Conservation (phyloP, 2,888 invertebrate species). For the Lysandra coridon region DNA sequence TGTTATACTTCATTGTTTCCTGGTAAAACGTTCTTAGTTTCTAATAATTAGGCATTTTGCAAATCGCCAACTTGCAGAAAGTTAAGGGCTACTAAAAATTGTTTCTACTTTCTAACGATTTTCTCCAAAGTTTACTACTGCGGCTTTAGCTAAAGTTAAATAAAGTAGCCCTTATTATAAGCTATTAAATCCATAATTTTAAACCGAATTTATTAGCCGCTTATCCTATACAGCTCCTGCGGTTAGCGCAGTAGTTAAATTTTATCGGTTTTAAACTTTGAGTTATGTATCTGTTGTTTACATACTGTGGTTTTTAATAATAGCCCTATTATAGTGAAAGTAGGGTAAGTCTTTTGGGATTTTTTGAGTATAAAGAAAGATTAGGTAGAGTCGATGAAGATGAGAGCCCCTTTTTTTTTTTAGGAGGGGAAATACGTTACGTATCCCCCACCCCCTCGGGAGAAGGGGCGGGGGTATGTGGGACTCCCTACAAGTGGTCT, state of each 20-base stretch:
- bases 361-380: not conserved
- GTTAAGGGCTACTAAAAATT: too few species aligned
- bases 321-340: not conserved
- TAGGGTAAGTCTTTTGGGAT: not conserved
- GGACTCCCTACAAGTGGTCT: too few species aligned
- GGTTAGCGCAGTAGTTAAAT: not conserved
- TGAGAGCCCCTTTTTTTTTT: not conserved
- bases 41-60: too few species aligned
- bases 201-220: not conserved
- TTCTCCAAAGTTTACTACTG: not conserved
- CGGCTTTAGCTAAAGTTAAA: not conserved
- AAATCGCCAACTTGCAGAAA: too few species aligned
- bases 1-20: too few species aligned
- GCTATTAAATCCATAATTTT: not conserved
- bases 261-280: not conserved
- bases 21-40: too few species aligned
- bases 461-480: too few species aligned
- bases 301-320: not conserved
- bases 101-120: not conserved
- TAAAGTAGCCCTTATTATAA: not conserved
- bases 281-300: not conserved
- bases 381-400: not conserved
- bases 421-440: too few species aligned
- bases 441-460: too few species aligned
- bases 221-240: not conserved